Base-by-base conservation (phyloP, 53 echinoderm and acorn worm genomes). In the Patiria pectinifera region DNA sequence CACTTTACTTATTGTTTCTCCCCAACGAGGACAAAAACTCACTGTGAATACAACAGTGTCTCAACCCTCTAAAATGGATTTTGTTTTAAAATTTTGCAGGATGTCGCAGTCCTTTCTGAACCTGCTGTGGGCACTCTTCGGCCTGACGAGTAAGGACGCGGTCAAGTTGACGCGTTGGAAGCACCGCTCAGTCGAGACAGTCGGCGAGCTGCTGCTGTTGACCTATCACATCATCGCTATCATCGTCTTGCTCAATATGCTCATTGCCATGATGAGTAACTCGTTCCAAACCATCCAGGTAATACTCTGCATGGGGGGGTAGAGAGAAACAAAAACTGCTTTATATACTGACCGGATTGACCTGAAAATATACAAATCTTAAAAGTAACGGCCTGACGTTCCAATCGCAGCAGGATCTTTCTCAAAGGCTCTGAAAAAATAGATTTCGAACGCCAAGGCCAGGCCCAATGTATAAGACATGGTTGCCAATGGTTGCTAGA, bases 191-290 rank as follows among this genome's bases (percentile, higher is more conserved):
- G 91, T 95, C 6, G 94, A 94, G 58, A 75, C 79, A 7, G 94
- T 99, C 19, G 99, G 96, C 46, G 96, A 99, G 82, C 46, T 96
- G 1, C 90, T 99, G 48, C 94, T 99, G 53, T 84, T 96, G 13
- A 92, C 91, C 77, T 99, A 99, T 84, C 99, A 99, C 79, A 92
- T 99, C 10, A 91, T 96, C 63, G 94, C 97, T 22, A 99, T 99
- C 78, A 93, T 99, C 6, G 97, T 99, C 44, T 94, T 99, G 2
- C 94, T 99, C 59, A 99, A 99, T 78, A 99, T 99, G 99, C 93
- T 99, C 4, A 99, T 99, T 70, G 99, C 99, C 76, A 99, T 99
- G 99, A 99, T 99, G 99, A 99, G 99, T 69, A 99, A 92, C 85
- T 99, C 99, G 2, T 99, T 97, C 76, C 97, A 99, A 81, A 96